Evolutionary conservation across 2,113 vertebrate species (phyloP).

Genomic region (Psephotus haematonotus): DNA sequence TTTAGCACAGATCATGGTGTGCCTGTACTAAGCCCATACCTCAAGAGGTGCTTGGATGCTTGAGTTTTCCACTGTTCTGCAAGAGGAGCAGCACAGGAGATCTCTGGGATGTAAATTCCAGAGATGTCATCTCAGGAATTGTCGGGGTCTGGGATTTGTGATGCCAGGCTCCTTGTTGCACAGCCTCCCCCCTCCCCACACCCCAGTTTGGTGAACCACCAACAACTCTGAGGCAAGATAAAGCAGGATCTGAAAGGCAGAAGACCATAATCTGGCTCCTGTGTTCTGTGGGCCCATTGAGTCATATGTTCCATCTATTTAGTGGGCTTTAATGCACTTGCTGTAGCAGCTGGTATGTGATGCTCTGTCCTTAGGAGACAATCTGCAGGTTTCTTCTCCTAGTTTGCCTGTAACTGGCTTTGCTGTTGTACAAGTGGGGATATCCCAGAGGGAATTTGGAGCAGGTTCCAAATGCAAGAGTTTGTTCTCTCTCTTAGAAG

Average conservation of each 20-base stretch:
- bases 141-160: neutral
- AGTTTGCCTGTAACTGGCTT: neutral
- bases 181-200: neutral
- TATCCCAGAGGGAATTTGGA: neutral
- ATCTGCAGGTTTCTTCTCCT: neutral
- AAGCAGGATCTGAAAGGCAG: neutral
- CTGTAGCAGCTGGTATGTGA: neutral
- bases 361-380: neutral
- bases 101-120: neutral
- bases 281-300: neutral
- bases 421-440: neutral
- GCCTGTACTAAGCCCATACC: neutral
- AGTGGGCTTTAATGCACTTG: neutral
- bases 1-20: neutral
- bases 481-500: neutral
- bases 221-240: neutral
- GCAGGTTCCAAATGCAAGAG: neutral
- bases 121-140: neutral
- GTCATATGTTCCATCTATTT: fast-evolving
- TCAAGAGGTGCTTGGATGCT: neutral
- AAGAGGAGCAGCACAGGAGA: neutral
- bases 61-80: neutral
- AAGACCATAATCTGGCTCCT: neutral
- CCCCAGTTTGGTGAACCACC: neutral
- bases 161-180: neutral